Evolutionary conservation across 2,113 vertebrate species (phyloP).

Genomic region (Aythya baeri): DNA sequence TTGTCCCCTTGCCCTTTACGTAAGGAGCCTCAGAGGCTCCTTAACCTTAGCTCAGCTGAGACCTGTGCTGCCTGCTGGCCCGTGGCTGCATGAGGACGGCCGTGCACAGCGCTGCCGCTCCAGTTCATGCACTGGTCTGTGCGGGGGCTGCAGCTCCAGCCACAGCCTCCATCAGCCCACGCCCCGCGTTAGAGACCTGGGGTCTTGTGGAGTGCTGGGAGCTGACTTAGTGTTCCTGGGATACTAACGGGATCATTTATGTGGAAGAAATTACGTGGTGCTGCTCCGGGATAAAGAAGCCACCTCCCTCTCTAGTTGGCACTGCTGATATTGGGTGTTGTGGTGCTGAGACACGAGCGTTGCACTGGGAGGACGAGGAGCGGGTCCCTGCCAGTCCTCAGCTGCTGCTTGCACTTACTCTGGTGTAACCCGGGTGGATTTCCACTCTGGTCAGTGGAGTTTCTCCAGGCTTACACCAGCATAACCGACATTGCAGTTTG

Average conservation of each 20-base stretch:
- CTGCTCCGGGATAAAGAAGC: neutral
- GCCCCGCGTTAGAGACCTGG: neutral
- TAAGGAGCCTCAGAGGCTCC: neutral
- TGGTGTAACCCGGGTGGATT: neutral
- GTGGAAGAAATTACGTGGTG: neutral
- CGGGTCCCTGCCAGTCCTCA: neutral
- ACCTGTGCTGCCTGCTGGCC: neutral
- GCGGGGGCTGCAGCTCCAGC: neutral
- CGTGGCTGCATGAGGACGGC: neutral
- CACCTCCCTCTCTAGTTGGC: neutral
- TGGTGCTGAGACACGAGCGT: neutral
- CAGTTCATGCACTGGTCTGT: fast-evolving
- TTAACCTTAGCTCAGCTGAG: neutral
- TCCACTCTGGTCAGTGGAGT: neutral
- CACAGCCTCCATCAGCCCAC: neutral
- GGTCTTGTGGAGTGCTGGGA: fast-evolving
- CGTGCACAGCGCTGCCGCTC: neutral
- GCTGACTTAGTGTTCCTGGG: neutral
- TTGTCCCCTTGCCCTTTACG: neutral
- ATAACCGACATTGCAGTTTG: neutral
- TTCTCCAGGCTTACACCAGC: neutral
- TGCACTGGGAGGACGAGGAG: neutral
- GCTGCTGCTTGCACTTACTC: neutral
- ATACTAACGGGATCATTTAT: neutral
- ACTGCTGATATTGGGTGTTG: fast-evolving